Conservation (phyloP, 2,113 vertebrate species). For the Ibidorhyncha struthersii region DNA sequence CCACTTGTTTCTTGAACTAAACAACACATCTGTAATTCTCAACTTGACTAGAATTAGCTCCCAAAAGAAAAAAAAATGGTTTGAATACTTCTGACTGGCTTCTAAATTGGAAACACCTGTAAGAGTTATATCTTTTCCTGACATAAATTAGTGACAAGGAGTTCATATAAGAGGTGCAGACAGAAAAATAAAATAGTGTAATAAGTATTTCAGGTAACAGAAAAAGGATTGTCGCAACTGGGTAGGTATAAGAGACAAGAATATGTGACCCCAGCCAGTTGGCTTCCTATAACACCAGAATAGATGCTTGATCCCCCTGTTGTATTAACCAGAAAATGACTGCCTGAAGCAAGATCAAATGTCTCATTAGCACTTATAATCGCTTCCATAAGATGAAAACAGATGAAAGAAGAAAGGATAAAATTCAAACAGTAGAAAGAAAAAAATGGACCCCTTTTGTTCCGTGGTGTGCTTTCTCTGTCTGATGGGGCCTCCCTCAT, state of each 20-base stretch:
- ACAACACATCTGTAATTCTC: slow-evolving; percentile 66
- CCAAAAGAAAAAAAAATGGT: slow-evolving; percentile 42
- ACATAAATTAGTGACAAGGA: slow-evolving; percentile 57
- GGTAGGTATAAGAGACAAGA: not conserved
- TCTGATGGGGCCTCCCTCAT: not conserved
- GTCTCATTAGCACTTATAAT: slow-evolving; percentile 67
- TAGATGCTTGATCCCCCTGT: not conserved
- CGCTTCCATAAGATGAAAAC: slow-evolving; percentile 56
- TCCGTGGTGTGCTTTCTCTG: not conserved
- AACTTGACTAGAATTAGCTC: slow-evolving; percentile 69
- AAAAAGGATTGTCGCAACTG: not conserved
- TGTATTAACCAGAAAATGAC: slow-evolving; percentile 51
- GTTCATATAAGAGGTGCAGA: slow-evolving; percentile 36
- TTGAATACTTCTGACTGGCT: slow-evolving; percentile 53
- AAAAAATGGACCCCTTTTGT: slow-evolving; percentile 4
- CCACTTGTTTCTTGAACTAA: slow-evolving; percentile 65
- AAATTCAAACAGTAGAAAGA: slow-evolving; percentile 8
- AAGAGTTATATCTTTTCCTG: slow-evolving; percentile 65
- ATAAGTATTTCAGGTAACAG: slow-evolving; percentile 48
- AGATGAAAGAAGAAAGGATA: slow-evolving; percentile 47
- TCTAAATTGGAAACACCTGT: slow-evolving; percentile 78
- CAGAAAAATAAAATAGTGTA: slow-evolving; percentile 49
- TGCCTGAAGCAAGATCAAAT: slow-evolving; percentile 56
- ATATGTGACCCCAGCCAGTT: not conserved
- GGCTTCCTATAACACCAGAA: not conserved